Evolutionary conservation across 1,140 invertebrate genomes (phyloP).

Genomic region (Papilio aristodemus): DNA sequence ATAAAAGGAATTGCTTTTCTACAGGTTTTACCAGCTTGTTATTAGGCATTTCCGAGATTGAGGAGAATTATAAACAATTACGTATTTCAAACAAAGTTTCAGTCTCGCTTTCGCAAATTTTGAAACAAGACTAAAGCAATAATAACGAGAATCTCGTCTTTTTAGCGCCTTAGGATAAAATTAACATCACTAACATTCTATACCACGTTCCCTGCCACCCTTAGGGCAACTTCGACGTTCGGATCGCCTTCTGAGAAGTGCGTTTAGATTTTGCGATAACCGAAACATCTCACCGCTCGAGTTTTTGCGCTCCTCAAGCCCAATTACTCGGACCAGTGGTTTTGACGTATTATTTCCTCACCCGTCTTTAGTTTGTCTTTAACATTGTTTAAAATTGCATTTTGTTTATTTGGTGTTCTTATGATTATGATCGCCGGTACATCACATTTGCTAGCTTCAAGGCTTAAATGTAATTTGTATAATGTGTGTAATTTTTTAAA

Average conservation of each 20-base stretch:
- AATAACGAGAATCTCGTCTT: not conserved
- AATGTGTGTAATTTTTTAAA: no score
- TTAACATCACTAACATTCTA: not conserved
- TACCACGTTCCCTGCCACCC: not conserved
- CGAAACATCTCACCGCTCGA: conserved; percentile 37
- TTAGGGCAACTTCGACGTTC: conserved; percentile 40
- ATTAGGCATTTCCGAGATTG: no score
- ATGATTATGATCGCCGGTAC: not conserved
- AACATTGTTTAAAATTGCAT: not conserved
- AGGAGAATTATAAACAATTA: no score
- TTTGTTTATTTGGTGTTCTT: not conserved
- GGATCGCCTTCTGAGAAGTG: conserved; percentile 48
- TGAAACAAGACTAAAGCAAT: not conserved
- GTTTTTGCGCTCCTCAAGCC: conserved; percentile 38
- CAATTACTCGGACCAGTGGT: conserved; percentile 25
- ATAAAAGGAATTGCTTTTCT: no score
- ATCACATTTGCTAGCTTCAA: no score
- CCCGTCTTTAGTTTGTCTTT: not conserved
- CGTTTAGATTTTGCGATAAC: conserved; percentile 50
- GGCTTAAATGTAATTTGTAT: no score
- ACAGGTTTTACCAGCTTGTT: no score
- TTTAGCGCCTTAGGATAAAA: not conserved
- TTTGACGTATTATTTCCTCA: conserved; percentile 8
- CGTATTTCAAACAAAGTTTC: no score
- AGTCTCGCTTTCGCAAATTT: not conserved